Evolutionary conservation across 1,140 invertebrate species (phyloP).

Genomic region (Ceratina japonica): DNA sequence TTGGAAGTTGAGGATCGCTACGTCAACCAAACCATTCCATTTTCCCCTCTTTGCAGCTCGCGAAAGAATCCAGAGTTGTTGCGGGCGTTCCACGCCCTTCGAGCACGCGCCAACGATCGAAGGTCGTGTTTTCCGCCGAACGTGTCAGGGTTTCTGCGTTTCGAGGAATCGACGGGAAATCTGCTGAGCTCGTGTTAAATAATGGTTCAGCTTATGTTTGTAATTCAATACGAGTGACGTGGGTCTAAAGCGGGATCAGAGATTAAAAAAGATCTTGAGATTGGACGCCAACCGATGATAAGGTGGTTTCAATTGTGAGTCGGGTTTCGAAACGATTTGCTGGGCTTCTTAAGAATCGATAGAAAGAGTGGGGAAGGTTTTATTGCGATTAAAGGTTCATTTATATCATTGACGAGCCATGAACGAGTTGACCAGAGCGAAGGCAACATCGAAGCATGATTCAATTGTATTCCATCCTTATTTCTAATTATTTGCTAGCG

Average conservation of each 20-base stretch:
- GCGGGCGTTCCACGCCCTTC: conserved; percentile 42
- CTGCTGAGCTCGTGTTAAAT: not conserved
- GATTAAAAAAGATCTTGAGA: conserved; percentile 6
- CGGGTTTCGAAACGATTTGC: no score
- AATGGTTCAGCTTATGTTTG: not conserved
- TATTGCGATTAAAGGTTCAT: not conserved
- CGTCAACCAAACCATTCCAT: conserved; percentile 67
- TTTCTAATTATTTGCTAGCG: no score
- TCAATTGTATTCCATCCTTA: no score
- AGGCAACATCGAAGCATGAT: no score
- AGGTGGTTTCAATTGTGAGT: not conserved
- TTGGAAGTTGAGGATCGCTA: conserved; percentile 57
- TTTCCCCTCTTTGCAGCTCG: conserved; percentile 39
- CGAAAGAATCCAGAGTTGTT: not conserved
- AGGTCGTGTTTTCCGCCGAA: conserved; percentile 26
- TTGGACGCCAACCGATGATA: not conserved
- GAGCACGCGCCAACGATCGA: conserved; percentile 55
- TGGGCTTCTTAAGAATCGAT: no score
- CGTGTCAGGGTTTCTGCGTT: conserved; percentile 4
- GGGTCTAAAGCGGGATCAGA: not conserved
- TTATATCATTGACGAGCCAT: no score
- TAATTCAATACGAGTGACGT: not conserved
- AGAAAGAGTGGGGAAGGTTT: not conserved
- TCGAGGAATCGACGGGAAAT: conserved; percentile 8
- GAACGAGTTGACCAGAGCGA: no score